Evolutionary conservation across 2,797 vertebrate species (phyloP), one percentile per base, ranked within the genome.

Genomic region (Cottoperca gobio): DNA sequence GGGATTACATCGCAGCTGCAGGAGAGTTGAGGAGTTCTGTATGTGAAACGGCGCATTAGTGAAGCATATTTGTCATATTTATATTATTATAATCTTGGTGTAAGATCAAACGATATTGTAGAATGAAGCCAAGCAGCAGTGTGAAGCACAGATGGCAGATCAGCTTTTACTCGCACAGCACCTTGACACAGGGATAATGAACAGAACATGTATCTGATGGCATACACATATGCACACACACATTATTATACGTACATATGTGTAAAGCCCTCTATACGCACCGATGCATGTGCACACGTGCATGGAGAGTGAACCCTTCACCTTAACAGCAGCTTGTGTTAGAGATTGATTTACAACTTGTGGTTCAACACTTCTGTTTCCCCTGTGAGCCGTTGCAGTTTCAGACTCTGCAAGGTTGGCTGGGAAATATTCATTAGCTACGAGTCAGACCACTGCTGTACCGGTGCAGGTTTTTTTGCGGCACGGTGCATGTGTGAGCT

Each of bases 341-440:
- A 50, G 26, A 84, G 76, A 79, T 52, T 82, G 72, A 88, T 89
- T 88, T 83, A 88, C 79, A 89, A 79, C 45, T 62, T 66, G 72
- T 75, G 80, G 76, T 91, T 88, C 76, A 79, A 78, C 82, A 76
- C 69, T 62, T 77, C 55, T 3, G 57, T 58, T 73, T 72, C 78
- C 76, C 68, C 79, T 19, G 55, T 82, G 87, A 88, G 79, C 71
- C 54, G 8, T 24, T 75, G 84, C 77, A 67, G 66, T 28, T 76
- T 76, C 43, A 80, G 66, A 76, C 81, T 70, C 19, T 23, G 66
- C 54, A 70, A 28, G 58, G 64, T 71, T 48, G 58, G 50, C 73
- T 85, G 77, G 70, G 91, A 83, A 93, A 93, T 93, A 94, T 93
- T 93, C 87, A 93, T 92, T 67, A 89, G 83, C 80, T 85, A 81